Conservation (phyloP, 2,113 vertebrate genomes). For the Tauraco erythrolophus region DNA sequence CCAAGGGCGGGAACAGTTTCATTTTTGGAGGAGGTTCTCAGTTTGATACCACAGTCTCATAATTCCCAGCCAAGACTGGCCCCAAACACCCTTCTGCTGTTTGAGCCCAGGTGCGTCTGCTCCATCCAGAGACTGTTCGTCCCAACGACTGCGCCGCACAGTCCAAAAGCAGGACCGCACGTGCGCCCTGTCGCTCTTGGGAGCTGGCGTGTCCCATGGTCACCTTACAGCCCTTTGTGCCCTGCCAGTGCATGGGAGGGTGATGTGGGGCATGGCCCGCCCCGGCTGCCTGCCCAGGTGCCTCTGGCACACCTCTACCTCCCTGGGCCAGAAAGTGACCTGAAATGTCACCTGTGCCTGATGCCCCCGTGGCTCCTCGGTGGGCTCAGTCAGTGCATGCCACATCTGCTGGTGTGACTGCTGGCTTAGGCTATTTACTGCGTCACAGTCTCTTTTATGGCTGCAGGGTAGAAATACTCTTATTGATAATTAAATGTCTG, state of each 20-base stretch:
- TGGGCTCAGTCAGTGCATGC: rapidly evolving
- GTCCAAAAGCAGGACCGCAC: background rate
- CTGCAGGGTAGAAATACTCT: background rate
- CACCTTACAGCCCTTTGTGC: background rate
- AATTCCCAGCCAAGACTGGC: background rate
- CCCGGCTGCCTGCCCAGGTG: rapidly evolving
- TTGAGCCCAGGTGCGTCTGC: rapidly evolving
- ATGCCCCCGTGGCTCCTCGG: background rate
- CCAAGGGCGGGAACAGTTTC: too few relatives aligned
- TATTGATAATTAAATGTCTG: background rate
- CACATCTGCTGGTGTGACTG: background rate
- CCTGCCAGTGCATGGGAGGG: background rate
- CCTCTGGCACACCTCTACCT: background rate
- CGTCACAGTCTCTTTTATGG: background rate
- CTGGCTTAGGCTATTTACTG: background rate
- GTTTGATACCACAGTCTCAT: background rate
- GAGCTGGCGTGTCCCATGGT: rapidly evolving
- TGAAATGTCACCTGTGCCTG: background rate
- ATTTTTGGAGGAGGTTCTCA: background rate
- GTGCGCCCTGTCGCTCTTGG: background rate
- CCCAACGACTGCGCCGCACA: rapidly evolving
- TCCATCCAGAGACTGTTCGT: background rate
- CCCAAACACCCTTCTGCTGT: background rate
- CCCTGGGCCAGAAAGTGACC: background rate
- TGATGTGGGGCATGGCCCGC: rapidly evolving